Evolutionary conservation across 2,113 vertebrate genomes (phyloP), one percentile per base, ranked within the genome.

Genomic region (Maylandia zebra): DNA sequence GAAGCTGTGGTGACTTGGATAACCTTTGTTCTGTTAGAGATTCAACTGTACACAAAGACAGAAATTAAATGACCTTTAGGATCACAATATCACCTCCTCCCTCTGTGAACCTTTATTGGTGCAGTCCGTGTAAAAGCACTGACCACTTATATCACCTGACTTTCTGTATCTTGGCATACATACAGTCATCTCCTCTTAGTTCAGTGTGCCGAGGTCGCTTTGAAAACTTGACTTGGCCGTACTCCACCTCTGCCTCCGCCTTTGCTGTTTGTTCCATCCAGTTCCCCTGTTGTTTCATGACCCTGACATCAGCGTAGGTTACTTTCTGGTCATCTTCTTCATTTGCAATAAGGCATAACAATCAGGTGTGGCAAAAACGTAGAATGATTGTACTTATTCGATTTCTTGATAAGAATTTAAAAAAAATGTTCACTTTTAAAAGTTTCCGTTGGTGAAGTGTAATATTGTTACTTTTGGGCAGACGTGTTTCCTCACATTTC

Each of bases 191-290:
- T 19, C 6, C n/a, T 7, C 10, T 6, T 3, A 5, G 14, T 7
- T 59, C 12, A 9, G 22, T 12, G 34, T 7, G 36, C 13, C 2
- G 69, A 24, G 80, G 34, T 19, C 7, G 82, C 27, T 61, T 3
- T 30, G 82, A 83, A 69, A 94, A 86, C 55, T 48, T 91, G 36
- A 95, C 71, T 38, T 95, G 82, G 17, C 89, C 87, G 3, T 95
- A 96, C 69, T 94, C 93, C 87, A 96, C 93, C 61, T 90, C 84
- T 10, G 6, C 12, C 10, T 87, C 69, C 3, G 3, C 13, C 9
- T 43, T 9, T 71, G n/a, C 0, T 2, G 11, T 81, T 7, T 22
- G 71, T 56, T 48, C 52, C 56, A 8, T 14, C 52, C 1, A 3
- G 50, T 59, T 76, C 36, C 6, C 10, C 19, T 27, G 41, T 24